A percentile compares a stretch with the other conserved stretches of the same genome.
Conservation (phyloP, 2,113 vertebrate species). For the Opisthocomus hoazin region DNA sequence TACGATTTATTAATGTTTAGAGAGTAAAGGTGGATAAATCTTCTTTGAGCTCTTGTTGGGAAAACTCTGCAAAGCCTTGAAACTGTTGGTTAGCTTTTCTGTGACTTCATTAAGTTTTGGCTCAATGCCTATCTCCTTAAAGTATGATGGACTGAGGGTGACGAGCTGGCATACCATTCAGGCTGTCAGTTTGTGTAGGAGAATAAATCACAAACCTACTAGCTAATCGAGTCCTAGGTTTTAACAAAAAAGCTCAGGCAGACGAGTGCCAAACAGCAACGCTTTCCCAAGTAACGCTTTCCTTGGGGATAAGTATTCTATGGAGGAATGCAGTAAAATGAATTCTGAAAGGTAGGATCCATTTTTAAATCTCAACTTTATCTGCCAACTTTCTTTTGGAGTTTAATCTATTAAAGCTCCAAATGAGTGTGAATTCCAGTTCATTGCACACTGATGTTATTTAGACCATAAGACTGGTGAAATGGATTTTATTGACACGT, state of each 20-base stretch:
- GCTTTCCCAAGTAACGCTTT: not conserved
- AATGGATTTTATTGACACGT: not conserved
- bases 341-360: not conserved
- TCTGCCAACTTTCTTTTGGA: not conserved
- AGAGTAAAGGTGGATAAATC: not conserved
- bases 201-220: not conserved
- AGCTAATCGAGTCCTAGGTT: not conserved
- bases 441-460: constrained; percentile 27
- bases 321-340: not conserved
- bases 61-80: not conserved
- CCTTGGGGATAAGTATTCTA: not conserved
- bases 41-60: not conserved
- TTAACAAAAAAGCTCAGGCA: not conserved
- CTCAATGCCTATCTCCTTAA: not conserved
- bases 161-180: not conserved
- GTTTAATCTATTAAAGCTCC: not conserved
- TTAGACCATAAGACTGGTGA: not conserved
- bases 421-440: constrained; percentile 38
- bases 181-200: not conserved
- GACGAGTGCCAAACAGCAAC: not conserved
- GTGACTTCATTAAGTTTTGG: not conserved
- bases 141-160: not conserved
- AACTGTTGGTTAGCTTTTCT: not conserved
- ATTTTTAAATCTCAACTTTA: not conserved
- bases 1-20: not conserved